These are phyloP conservation scores for Hydractinia echinata DNA, from an alignment of 30 jellyfish, hydroid and myxozoan genomes.

Conservation along the genomic window DNA sequence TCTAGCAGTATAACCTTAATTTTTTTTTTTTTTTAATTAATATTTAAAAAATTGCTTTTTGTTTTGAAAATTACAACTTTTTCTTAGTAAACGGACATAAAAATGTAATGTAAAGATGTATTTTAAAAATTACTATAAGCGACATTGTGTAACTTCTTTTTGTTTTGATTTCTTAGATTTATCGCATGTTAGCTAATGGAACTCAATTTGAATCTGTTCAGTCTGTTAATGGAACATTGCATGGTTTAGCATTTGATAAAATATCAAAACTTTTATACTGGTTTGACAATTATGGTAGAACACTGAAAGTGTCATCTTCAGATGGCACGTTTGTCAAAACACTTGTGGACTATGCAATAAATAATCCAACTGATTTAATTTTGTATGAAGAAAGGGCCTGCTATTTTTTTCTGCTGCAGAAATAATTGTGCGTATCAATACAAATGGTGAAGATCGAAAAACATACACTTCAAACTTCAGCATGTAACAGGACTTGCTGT, in stretches of 20 bases:
- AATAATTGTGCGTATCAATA: constrained; percentile 4
- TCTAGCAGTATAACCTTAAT: background rate
- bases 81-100: too few relatives aligned
- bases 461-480: background rate
- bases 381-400: constrained; percentile 66
- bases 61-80: too few relatives aligned
- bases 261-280: constrained; percentile 5
- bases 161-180: constrained; percentile 2
- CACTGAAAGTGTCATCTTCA: background rate
- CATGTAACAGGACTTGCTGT: constrained; percentile 69
- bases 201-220: background rate
- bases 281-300: background rate
- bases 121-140: too few relatives aligned
- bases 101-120: too few relatives aligned
- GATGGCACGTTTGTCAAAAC: background rate
- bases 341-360: constrained; percentile 16
- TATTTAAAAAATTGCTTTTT: too few relatives aligned
- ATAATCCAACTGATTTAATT: constrained; percentile 55
- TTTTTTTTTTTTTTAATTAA: too few relatives aligned
- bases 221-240: background rate
- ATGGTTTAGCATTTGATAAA: constrained; percentile 11
- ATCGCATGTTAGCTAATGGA: constrained; percentile 16
- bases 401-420: constrained; percentile 22
- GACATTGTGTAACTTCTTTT: too few relatives aligned
- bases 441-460: constrained; percentile 9